Percentiles rank a stretch among this genome's conserved stretches.
Evolutionary conservation across 2,888 invertebrate genomes (phyloP).

Genomic region (Nemotelus nigrinus): DNA sequence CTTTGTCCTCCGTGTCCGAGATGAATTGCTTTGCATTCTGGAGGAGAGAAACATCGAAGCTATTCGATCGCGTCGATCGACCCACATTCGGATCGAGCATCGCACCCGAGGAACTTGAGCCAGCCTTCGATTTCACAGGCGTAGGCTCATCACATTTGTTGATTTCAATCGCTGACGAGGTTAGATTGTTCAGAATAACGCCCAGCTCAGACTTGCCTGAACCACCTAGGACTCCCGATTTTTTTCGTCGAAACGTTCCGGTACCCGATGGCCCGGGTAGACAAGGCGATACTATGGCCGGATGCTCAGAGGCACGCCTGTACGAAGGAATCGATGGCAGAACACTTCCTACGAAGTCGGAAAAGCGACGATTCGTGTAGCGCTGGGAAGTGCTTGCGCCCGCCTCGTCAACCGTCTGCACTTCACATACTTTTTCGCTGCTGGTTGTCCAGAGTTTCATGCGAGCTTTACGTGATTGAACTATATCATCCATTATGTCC

Average conservation of each 20-base stretch:
- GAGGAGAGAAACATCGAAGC: conserved; percentile 83
- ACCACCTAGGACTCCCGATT: conserved; percentile 78
- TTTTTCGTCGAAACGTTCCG: conserved; percentile 57
- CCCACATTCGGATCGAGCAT: conserved; percentile 63
- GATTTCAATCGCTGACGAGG: conserved; percentile 84
- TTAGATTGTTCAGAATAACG: conserved; percentile 75
- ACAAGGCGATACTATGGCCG: conserved; percentile 65
- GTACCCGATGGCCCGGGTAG: conserved; percentile 54
- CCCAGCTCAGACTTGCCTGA: conserved; percentile 76
- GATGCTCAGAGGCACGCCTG: conserved; percentile 79
- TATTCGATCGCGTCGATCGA: conserved; percentile 79
- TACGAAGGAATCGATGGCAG: conserved; percentile 69
- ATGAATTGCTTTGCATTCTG: conserved; percentile 66
- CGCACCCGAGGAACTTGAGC: conserved; percentile 52
- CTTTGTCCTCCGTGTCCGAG: conserved; percentile 64
- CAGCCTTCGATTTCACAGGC: conserved; percentile 53
- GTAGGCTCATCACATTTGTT: conserved; percentile 72
- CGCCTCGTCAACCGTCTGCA: conserved; percentile 79
- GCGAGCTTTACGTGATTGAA: conserved; percentile 81
- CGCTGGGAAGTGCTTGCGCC: conserved; percentile 68
- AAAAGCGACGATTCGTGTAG: conserved; percentile 74
- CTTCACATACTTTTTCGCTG: conserved; percentile 82
- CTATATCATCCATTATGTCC: conserved; percentile 90
- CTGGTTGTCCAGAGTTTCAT: conserved; percentile 88
- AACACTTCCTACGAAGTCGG: conserved; percentile 72